A percentile compares a stretch with the other conserved stretches of the same genome.
These are phyloP conservation scores for Xylota sylvarum DNA, from an alignment of 2,888 invertebrate species.

Conservation along the genomic window DNA sequence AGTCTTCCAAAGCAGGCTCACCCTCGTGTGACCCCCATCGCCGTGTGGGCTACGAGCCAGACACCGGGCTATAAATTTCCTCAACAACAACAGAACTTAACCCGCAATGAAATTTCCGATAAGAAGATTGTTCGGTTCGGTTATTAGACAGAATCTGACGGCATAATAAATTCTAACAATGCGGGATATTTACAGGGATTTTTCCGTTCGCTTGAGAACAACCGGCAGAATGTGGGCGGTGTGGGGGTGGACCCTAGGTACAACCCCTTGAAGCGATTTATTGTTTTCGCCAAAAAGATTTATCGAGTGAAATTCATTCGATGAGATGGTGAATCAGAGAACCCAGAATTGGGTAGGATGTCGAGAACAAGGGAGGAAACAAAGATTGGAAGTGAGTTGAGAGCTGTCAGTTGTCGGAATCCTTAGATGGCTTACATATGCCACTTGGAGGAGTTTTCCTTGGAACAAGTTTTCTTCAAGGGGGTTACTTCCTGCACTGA, in stretches of 20 bases:
- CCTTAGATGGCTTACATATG: slow-evolving; percentile 64
- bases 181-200: slow-evolving; percentile 76
- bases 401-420: slow-evolving; percentile 64
- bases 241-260: slow-evolving; percentile 42
- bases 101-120: slow-evolving; percentile 77
- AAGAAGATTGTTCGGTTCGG: slow-evolving; percentile 77
- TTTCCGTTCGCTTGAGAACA: slow-evolving; percentile 51
- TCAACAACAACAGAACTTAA: slow-evolving; percentile 76
- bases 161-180: slow-evolving; percentile 77
- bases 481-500: background rate
- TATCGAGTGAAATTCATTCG: slow-evolving; percentile 75
- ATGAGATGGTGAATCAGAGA: slow-evolving; percentile 67
- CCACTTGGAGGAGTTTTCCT: slow-evolving; percentile 42
- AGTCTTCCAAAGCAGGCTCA: slow-evolving; percentile 45
- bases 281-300: slow-evolving; percentile 76
- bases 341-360: slow-evolving; percentile 15
- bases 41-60: slow-evolving; percentile 62
- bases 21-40: slow-evolving; percentile 61
- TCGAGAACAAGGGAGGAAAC: slow-evolving; percentile 6
- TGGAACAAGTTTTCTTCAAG: slow-evolving; percentile 7
- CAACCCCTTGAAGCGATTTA: slow-evolving; percentile 76
- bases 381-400: slow-evolving; percentile 61
- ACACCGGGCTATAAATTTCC: slow-evolving; percentile 75
- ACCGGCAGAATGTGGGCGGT: slow-evolving; percentile 33
- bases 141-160: slow-evolving; percentile 77